These are phyloP conservation scores for Otus sunia DNA, from an alignment of 2,113 vertebrate genomes.

Conservation along the genomic window DNA sequence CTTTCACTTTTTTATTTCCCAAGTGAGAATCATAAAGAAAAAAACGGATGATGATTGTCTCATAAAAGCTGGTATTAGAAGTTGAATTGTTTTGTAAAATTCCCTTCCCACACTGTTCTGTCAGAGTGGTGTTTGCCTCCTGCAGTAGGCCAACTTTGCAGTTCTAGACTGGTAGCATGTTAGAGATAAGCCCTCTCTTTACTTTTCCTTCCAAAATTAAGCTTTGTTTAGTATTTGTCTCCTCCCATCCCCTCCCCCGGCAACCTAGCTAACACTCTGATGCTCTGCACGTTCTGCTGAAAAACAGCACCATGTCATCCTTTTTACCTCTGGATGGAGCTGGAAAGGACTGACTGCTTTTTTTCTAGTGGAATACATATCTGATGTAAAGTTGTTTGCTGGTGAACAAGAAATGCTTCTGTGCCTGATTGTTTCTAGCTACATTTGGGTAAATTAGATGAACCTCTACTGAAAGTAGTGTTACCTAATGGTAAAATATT, in stretches of 20 bases:
- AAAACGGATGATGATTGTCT: not conserved
- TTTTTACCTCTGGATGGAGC: not conserved
- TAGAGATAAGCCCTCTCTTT: not conserved
- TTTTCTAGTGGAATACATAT: not conserved
- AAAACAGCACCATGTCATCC: not conserved
- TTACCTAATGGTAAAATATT: not conserved
- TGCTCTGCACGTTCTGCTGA: not conserved
- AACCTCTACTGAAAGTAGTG: not conserved
- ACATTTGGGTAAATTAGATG: not conserved
- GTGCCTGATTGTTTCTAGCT: not conserved
- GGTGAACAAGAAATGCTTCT: not conserved
- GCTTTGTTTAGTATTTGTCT: not conserved
- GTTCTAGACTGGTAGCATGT: not conserved
- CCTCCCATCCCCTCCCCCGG: fast-evolving
- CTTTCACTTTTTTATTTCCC: not conserved
- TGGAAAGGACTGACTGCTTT: not conserved
- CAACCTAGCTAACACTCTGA: not conserved
- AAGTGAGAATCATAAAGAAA: constrained; percentile 14
- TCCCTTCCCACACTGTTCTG: not conserved
- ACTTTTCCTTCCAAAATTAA: not conserved
- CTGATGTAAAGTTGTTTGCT: not conserved
- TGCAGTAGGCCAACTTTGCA: not conserved
- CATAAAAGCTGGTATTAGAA: constrained; percentile 21
- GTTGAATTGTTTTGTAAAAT: not conserved
- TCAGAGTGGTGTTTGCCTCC: not conserved